Conservation (phyloP, 2,113 vertebrate species). For the Paramisgurnus dabryanus region DNA sequence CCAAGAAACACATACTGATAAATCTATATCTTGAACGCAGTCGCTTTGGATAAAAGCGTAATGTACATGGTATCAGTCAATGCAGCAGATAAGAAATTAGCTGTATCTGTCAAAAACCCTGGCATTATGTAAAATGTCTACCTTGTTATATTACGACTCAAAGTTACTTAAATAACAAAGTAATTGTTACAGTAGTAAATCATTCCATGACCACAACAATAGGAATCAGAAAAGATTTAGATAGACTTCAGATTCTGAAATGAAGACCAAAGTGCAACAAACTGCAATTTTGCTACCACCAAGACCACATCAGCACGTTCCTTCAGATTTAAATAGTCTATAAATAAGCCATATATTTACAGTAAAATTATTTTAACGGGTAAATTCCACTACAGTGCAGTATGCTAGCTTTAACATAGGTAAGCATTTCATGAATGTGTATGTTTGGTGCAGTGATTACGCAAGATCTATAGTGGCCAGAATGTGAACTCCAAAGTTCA, state of each 20-base stretch:
- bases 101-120: not conserved
- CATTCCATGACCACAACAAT: not conserved
- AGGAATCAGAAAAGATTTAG: not conserved
- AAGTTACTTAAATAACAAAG: too few relatives aligned
- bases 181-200: not conserved
- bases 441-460: not conserved
- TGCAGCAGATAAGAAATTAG: not conserved
- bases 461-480: slow-evolving; percentile 20
- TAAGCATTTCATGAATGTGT: not conserved
- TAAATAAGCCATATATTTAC: not conserved
- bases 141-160: not conserved
- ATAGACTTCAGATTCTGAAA: too few relatives aligned
- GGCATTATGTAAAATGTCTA: not conserved
- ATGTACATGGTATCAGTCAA: too few relatives aligned
- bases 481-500: slow-evolving; percentile 41
- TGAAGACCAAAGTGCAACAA: not conserved
- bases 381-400: not conserved
- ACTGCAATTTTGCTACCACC: not conserved
- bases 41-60: too few relatives aligned
- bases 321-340: not conserved
- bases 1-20: too few relatives aligned
- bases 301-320: not conserved
- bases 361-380: not conserved
- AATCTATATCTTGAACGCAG: too few relatives aligned
- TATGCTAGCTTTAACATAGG: not conserved